Conservation (phyloP, 1,140 invertebrate genomes). For the Bemisia tabaci region DNA sequence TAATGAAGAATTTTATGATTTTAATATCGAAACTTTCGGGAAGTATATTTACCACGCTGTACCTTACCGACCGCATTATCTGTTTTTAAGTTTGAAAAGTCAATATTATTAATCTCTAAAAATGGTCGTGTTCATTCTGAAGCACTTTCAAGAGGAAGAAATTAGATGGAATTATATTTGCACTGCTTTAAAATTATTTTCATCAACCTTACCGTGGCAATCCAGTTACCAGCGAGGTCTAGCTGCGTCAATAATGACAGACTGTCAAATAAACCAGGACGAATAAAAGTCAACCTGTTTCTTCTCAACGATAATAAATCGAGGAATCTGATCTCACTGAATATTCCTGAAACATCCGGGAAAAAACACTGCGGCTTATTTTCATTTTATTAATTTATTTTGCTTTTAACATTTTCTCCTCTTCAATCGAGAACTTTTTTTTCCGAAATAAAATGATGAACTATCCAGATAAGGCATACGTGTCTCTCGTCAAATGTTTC, state of each 20-base stretch:
- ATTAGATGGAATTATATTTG: too few species aligned
- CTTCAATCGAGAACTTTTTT: constrained; percentile 30
- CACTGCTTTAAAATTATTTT: too few species aligned
- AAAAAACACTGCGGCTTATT: not conserved
- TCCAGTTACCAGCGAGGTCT: constrained; percentile 41
- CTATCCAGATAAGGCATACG: not conserved
- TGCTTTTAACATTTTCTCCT: constrained; percentile 32
- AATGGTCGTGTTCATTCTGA: too few species aligned
- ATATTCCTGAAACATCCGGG: constrained; percentile 28
- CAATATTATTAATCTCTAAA: too few species aligned
- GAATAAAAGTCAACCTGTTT: constrained; percentile 41
- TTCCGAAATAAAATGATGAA: not conserved
- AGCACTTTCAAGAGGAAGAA: too few species aligned
- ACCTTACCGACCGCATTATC: too few species aligned
- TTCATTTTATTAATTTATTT: not conserved
- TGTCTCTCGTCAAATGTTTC: too few species aligned
- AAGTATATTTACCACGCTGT: too few species aligned
- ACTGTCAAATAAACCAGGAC: constrained; percentile 39
- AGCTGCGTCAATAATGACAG: constrained; percentile 38
- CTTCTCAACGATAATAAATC: constrained; percentile 30
- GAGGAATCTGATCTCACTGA: constrained; percentile 36
- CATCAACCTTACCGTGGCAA: constrained; percentile 30
- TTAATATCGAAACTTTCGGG: too few species aligned
- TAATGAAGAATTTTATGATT: too few species aligned
- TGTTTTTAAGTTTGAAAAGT: too few species aligned